Percentiles rank a stretch among this genome's conserved stretches.
These are phyloP conservation scores for Neoitamus cyanurus DNA, from an alignment of 2,888 invertebrate genomes.

Conservation along the genomic window DNA sequence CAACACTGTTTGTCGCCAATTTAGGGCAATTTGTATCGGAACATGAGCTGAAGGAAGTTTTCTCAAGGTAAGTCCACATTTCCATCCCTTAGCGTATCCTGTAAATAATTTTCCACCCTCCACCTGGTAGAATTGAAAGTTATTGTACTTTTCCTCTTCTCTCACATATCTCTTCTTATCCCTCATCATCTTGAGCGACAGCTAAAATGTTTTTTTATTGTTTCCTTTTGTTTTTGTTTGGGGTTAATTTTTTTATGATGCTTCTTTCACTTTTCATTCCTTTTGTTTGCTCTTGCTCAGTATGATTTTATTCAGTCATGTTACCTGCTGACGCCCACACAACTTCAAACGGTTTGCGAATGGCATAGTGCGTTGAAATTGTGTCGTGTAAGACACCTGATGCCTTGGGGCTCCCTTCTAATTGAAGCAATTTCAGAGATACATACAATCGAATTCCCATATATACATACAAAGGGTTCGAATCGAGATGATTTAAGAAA, in stretches of 20 bases:
- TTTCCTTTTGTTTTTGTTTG: not conserved
- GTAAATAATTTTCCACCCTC: constrained; percentile 3
- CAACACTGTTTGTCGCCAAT: constrained; percentile 98
- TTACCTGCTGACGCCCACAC: not conserved
- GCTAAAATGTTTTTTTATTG: not conserved
- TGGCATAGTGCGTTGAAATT: not conserved
- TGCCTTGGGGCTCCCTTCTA: not conserved
- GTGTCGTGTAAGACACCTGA: not conserved
- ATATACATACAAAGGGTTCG: not conserved
- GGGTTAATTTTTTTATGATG: not conserved
- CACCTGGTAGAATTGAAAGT: not conserved
- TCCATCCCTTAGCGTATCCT: not conserved
- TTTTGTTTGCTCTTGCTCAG: not conserved
- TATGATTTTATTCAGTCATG: constrained; percentile 9
- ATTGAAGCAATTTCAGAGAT: constrained; percentile 21
- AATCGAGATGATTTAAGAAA: not conserved
- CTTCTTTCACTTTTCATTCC: not conserved
- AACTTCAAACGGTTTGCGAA: not conserved
- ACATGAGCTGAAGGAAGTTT: constrained; percentile 98
- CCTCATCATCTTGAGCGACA: not conserved
- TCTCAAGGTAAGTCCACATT: constrained; percentile 85
- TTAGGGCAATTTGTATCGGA: constrained; percentile 97
- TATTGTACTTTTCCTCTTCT: not conserved
- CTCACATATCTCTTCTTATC: not conserved
- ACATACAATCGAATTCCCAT: not conserved